Percentiles rank a stretch among this genome's conserved stretches.
These are phyloP conservation scores for Camarhynchus parvulus DNA, from an alignment of 2,113 vertebrate species.

Conservation along the genomic window DNA sequence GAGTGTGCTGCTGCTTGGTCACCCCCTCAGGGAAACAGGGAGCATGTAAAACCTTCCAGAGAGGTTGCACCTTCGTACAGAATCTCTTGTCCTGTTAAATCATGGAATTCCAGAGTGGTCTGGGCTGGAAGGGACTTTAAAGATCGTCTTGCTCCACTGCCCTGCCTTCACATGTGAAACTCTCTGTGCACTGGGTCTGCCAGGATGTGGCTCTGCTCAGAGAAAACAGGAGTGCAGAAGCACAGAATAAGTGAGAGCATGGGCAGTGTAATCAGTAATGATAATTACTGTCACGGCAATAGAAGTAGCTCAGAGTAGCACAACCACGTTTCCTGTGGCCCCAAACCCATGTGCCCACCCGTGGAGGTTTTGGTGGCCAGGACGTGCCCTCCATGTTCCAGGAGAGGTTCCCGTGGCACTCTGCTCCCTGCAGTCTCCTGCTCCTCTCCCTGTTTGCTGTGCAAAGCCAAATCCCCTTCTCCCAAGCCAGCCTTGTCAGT, in stretches of 20 bases:
- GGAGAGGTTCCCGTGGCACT: neutral
- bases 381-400: neutral
- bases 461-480: constrained; percentile 34
- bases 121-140: neutral
- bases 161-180: neutral
- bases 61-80: neutral
- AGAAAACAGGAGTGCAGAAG: accelerated
- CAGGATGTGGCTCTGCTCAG: accelerated
- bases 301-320: neutral
- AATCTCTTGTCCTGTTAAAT: neutral
- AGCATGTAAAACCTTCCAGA: neutral
- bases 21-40: neutral
- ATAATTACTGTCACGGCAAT: neutral
- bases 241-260: neutral
- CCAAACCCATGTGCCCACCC: accelerated
- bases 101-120: neutral
- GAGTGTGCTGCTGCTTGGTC: neutral
- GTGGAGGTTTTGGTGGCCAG: neutral
- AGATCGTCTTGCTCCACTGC: neutral
- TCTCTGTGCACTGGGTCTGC: neutral
- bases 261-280: accelerated
- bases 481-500: neutral
- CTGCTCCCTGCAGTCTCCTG: neutral
- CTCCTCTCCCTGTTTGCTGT: neutral
- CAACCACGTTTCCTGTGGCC: accelerated